Evolutionary conservation across 2,888 invertebrate genomes (phyloP), one percentile per base, ranked within the genome.

Genomic region (Sarcophaga variegata): DNA sequence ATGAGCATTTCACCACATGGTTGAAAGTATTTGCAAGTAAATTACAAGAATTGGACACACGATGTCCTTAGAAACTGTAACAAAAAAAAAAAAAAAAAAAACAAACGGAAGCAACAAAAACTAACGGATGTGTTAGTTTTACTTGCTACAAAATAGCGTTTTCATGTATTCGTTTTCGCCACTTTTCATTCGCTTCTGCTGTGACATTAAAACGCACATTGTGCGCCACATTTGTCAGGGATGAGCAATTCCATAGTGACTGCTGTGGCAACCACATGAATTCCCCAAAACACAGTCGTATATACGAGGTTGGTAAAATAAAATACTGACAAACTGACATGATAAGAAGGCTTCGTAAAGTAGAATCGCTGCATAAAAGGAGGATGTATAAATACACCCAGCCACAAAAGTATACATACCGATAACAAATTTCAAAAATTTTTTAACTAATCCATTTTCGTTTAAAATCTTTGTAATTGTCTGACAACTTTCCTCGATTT

Each of bases 121-220:
- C 37, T 6, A 81, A 67, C 83, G 83, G 84, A 87, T 81, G 84
- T 87, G 84, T 54, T 79, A 87, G 77, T 81, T 87, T 81, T 81
- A 78, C 81, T 20, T 17, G 66, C 22, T 60, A 87, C 60, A 74
- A 82, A 69, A 82, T 63, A 74, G 72, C 62, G 10, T 27, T 77
- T 74, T 67, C 37, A 66, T 66, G 76, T 64, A 54, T 59, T 27
- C 25, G 6, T 54, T 69, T 74, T 8, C 2, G 54, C 4, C 54
- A 54, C 54, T 54, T 45, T 12, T 25, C 63, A 1, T 45, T 12
- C 72, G 59, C n/a, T 37, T 4, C 63, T 69, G n/a, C 17, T 27
- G 22, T 5, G 10, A 14, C 64, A 60, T 66, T 70, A 27, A 80
- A 70, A 75, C 49, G 71, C 70, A 66, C 70, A 80, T 60, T 84